Evolutionary conservation across 2,888 invertebrate genomes (phyloP), one percentile per base, ranked within the genome.

Genomic region (Masnerella sp.): DNA sequence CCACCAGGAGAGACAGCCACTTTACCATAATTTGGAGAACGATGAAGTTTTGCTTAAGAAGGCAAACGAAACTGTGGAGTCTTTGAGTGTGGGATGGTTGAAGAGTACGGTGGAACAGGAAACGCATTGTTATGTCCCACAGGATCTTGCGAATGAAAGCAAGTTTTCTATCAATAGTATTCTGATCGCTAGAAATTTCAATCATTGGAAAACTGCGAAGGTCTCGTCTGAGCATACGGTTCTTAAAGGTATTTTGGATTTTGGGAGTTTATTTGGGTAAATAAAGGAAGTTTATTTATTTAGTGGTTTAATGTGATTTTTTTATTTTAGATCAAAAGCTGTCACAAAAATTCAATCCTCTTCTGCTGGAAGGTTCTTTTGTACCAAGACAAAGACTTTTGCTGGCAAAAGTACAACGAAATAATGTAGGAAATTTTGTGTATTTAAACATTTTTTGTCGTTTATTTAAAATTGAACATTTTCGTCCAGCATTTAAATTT

Each of bases 321-420:
- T 22, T 58, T 8, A 8, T 71, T 78, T 22, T 80, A 90, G 90
- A 88, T 79, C 88, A 88, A 71, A 89, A 89, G 76, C 84, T 88
- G 7, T 86, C 88, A 11, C 89, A 90, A 72, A 90, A 89, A 76
- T 90, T 90, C 80, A 86, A 88, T 74, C 89, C 90, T 1, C 59
- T 85, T 25, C 80, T 86, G 70, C 74, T 83, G 45, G 85, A 87
- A 32, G 80, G 81, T 3, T 83, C 77, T 47, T 85, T 85, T 81
- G 89, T 93, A 56, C 93, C 93, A 0, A 86, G 93, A 42, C 93
- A 93, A 83, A 89, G 91, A 73, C 88, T 93, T 40, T 84, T 93
- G 18, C 84, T 92, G 74, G 89, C 92, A 11, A 87, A 88, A 62
- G 86, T 93, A 20, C 88, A 89, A 74, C 90, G 89, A 78, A 89